phyloP scores from a whole-genome alignment of 2,888 invertebrate species.

The Zeuzera pyrina region DNA sequence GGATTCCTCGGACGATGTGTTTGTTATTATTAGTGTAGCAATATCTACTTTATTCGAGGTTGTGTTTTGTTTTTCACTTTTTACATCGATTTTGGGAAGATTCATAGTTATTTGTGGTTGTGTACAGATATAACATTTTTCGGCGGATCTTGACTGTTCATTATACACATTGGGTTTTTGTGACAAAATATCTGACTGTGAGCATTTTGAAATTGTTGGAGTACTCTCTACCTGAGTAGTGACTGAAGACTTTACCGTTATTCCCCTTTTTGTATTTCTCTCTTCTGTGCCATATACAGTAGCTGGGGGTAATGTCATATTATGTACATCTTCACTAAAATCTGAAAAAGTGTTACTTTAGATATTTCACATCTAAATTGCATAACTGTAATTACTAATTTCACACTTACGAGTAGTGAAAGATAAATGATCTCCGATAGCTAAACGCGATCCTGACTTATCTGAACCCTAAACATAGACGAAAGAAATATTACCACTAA shows the following conservation, averaged over 20 bases:
- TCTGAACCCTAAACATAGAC: constrained; percentile 40
- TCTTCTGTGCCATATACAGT: constrained; percentile 26
- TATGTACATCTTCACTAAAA: constrained; percentile 33
- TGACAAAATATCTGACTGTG: constrained; percentile 20
- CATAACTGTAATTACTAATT: neutral
- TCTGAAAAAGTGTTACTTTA: constrained; percentile 23
- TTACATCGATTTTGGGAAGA: constrained; percentile 33
- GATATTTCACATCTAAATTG: neutral
- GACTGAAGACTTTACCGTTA: constrained; percentile 15
- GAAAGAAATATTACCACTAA: too few relatives aligned
- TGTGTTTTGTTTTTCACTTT: constrained; percentile 23
- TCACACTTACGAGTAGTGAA: constrained; percentile 41
- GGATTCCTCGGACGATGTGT: constrained; percentile 36
- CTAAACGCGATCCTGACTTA: constrained; percentile 45
- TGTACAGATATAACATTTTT: constrained; percentile 48
- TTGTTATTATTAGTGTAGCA: constrained; percentile 37
- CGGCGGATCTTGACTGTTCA: constrained; percentile 28
- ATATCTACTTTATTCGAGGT: constrained; percentile 38
- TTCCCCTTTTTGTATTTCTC: too few relatives aligned
- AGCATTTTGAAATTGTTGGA: constrained; percentile 31
- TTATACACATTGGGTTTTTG: constrained; percentile 26
- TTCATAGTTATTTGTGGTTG: constrained; percentile 43
- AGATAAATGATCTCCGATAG: constrained; percentile 54
- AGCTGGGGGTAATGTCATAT: constrained; percentile 26
- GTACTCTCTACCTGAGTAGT: constrained; percentile 26